Percentiles rank a stretch among this genome's conserved stretches.
Evolutionary conservation across 64 coral and sea anemone species (phyloP).

Genomic region (Pocillopora damicornis): DNA sequence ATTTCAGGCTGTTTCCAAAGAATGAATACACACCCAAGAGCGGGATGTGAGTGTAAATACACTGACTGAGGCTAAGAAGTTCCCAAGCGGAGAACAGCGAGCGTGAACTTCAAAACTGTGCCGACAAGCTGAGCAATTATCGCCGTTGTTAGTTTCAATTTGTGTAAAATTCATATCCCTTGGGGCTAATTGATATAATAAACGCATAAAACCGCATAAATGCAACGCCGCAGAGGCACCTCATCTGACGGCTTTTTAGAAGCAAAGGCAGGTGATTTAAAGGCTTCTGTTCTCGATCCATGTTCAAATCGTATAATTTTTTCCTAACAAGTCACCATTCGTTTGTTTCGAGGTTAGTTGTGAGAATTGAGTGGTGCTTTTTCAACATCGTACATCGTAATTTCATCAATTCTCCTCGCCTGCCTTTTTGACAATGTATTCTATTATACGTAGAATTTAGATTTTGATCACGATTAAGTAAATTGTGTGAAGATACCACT

Average conservation of each 20-base stretch:
- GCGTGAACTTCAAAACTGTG: not conserved
- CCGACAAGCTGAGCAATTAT: not conserved
- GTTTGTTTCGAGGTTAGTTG: not conserved
- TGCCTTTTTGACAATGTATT: not conserved
- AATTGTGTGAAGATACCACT: too few relatives aligned
- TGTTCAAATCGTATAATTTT: not conserved
- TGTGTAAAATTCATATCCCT: not conserved
- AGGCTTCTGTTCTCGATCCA: not conserved
- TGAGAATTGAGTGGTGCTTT: not conserved
- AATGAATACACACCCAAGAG: not conserved
- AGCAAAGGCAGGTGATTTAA: not conserved
- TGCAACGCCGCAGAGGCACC: not conserved
- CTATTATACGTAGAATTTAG: not conserved
- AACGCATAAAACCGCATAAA: not conserved
- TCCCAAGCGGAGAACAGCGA: not conserved
- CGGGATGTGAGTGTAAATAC: not conserved
- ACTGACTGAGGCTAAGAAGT: not conserved
- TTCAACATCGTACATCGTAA: not conserved
- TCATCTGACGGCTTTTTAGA: not conserved
- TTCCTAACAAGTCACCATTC: not conserved
- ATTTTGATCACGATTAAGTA: not conserved
- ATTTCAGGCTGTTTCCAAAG: not conserved
- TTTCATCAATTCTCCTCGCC: not conserved
- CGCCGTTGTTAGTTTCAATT: not conserved
- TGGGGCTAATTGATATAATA: conserved; percentile 10